Evolutionary conservation across 2,797 vertebrate genomes (phyloP).

Genomic region (Muraenolepis orangiensis): DNA sequence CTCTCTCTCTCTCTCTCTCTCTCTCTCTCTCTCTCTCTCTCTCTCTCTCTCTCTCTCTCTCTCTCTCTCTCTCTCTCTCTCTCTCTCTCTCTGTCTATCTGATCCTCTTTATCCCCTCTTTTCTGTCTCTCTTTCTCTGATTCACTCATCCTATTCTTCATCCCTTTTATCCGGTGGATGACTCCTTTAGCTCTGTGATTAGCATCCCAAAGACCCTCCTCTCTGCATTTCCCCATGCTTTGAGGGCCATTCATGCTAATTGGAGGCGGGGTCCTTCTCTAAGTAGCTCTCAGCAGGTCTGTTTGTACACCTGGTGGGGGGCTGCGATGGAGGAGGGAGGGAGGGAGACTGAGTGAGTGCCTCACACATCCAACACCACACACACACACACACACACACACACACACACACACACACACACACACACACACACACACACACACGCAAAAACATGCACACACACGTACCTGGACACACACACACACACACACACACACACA

Average conservation of each 20-base stretch:
- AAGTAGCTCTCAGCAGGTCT: constrained; percentile 58
- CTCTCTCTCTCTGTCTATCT: constrained; percentile 40
- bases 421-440: no score
- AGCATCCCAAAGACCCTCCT: constrained; percentile 69
- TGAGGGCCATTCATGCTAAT: constrained; percentile 74
- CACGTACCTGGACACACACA: background rate
- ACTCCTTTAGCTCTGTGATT: constrained; percentile 68
- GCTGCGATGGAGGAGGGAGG: constrained; percentile 14
- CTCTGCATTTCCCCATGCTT: constrained; percentile 69
- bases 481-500: background rate
- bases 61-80: constrained; percentile 55
- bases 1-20: constrained; percentile 61
- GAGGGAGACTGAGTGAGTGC: background rate
- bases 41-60: constrained; percentile 64
- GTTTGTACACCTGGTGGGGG: constrained; percentile 72
- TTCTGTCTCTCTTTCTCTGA: constrained; percentile 60
- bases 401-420: background rate
- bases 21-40: constrained; percentile 52
- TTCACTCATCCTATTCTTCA: constrained; percentile 71
- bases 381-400: background rate
- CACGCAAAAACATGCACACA: no score
- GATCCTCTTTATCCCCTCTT: constrained; percentile 69
- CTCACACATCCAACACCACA: background rate
- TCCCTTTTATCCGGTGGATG: constrained; percentile 71
- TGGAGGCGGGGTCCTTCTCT: constrained; percentile 62